Conservation (phyloP, 2,797 vertebrate species). For the Phrynocephalus vlangalii region DNA sequence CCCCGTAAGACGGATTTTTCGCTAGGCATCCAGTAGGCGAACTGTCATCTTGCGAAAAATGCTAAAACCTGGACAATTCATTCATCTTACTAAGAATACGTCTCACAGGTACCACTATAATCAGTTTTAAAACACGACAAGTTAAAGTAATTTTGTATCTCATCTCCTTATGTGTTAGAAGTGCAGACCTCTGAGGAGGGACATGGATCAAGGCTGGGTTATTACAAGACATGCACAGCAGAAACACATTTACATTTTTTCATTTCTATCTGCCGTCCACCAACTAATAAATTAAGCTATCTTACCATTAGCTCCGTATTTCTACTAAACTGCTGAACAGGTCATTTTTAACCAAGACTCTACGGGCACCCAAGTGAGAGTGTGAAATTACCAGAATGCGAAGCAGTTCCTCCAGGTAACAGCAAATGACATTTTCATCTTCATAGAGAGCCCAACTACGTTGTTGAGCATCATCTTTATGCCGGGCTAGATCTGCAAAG, state of each 20-base stretch:
- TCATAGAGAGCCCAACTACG: constrained; percentile 98
- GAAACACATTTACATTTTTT: neutral
- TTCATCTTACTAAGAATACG: too few relatives aligned
- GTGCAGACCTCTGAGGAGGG: neutral
- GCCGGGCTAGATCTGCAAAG: constrained; percentile 90
- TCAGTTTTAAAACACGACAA: constrained; percentile 30
- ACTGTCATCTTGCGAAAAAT: too few relatives aligned
- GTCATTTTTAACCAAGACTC: neutral
- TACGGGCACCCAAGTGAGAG: neutral
- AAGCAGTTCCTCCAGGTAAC: constrained; percentile 96
- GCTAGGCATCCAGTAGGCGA: too few relatives aligned
- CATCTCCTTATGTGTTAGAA: neutral
- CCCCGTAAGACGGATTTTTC: too few relatives aligned
- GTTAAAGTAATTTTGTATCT: neutral
- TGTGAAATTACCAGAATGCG: constrained; percentile 88
- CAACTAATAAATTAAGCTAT: neutral
- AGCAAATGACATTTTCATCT: constrained; percentile 92
- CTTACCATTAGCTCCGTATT: neutral
- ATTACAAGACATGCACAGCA: neutral
- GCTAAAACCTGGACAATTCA: too few relatives aligned
- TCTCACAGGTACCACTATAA: too few relatives aligned
- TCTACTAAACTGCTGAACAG: neutral
- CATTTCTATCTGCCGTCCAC: neutral
- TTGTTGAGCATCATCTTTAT: constrained; percentile 95
- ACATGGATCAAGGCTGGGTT: neutral